Base-by-base conservation (phyloP, 2,888 invertebrate species). In the Ectropis crepuscularia region DNA sequence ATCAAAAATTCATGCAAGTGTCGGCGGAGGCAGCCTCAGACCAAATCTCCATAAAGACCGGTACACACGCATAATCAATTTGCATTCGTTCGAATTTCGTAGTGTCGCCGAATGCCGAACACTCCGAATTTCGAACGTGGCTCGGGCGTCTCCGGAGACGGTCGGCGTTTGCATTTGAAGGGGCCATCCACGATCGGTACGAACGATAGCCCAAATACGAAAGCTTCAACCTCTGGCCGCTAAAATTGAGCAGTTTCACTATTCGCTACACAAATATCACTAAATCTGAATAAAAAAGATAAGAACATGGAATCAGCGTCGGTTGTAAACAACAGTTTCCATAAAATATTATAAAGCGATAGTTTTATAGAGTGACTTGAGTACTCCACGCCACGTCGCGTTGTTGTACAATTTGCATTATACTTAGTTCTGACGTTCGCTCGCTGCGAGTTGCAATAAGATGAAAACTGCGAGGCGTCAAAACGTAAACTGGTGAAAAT, bases 151-250 rank as follows among this genome's bases (percentile, higher is more conserved):
- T 76, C 79, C 61, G 68, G 75, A 75, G 79, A 75, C 73, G 70
- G 65, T 65, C 53, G 64, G 65, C 70, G 72, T 81, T 81, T 76
- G 80, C 82, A 80, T 78, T 79, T 80, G 71, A 72, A 70, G 69
- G 54, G 54, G 41, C 12, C 51, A 70, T 67, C 73, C 73, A 75
- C 74, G 79, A 76, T 72, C 71, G 70, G 63, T 67, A 75, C 67
- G 53, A 67, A 45, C 67, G 70, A 75, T 76, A 72, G 67, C 61
- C 69, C 68, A 51, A 72, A 68, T 72, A 78, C 72, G 77, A 71
- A 60, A 71, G 70, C 70, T 68, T 65, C 63, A 42, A 59, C 59
- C 57, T 49, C 58, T 55, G 53, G 54, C 47, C 61, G 65, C 50
- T 47, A 50, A 60, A 59, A 53, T 54, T 46, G 61, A 62, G 65